A percentile compares a stretch with the other conserved stretches of the same genome.
phyloP scores from a whole-genome alignment of 2,888 invertebrate species.

The Dexiosoma caninum region DNA sequence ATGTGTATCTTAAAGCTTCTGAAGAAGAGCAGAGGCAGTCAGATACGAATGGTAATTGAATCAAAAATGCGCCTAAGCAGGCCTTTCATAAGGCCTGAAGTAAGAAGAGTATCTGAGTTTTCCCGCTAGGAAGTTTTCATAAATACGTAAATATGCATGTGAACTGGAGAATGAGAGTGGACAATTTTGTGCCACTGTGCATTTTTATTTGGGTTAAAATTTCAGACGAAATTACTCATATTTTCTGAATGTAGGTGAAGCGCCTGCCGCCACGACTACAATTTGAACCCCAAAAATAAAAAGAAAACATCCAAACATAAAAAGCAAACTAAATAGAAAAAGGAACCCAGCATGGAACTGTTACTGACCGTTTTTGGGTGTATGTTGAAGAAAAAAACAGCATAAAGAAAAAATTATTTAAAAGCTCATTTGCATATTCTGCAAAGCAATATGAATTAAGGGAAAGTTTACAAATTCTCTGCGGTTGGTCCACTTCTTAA shows the following conservation, averaged over 20 bases:
- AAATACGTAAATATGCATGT: slow-evolving; percentile 21
- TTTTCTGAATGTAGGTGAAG: slow-evolving; percentile 50
- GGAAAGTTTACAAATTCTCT: slow-evolving; percentile 69
- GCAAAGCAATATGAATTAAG: slow-evolving; percentile 66
- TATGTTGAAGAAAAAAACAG: slow-evolving; percentile 22
- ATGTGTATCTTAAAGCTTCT: no score
- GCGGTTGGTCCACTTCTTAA: slow-evolving; percentile 42
- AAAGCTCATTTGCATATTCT: slow-evolving; percentile 73
- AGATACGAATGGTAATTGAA: no score
- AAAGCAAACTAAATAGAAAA: background rate
- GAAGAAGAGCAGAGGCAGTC: no score
- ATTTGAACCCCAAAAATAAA: background rate
- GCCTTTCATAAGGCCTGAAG: no score
- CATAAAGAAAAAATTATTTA: slow-evolving; percentile 22
- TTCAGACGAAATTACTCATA: slow-evolving; percentile 17
- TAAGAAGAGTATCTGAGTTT: no score
- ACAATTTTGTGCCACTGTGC: slow-evolving; percentile 45
- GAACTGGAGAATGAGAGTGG: background rate
- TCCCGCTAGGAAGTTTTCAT: no score
- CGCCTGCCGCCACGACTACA: slow-evolving; percentile 21
- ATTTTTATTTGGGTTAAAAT: slow-evolving; percentile 43
- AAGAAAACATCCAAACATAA: background rate
- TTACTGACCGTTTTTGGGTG: slow-evolving; percentile 57
- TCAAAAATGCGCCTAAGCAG: no score
- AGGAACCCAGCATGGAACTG: slow-evolving; percentile 22